Percentiles rank a stretch among this genome's conserved stretches.
phyloP scores from a whole-genome alignment of 2,888 invertebrate species.

The Microctonus brassicae region DNA sequence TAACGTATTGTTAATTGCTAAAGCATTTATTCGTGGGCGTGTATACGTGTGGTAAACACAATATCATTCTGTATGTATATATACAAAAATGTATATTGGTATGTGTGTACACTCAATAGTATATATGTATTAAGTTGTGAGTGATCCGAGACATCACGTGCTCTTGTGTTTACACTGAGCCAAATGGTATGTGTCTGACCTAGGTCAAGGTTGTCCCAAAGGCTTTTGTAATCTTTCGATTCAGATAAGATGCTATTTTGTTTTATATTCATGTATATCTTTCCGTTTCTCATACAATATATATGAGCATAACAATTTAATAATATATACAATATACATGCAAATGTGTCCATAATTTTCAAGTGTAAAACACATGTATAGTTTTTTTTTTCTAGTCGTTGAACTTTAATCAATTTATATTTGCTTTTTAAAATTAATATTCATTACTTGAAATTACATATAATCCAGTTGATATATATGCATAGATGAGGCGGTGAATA shows the following conservation, averaged over 20 bases:
- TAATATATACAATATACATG: no score
- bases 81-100: constrained; percentile 8
- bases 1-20: background rate
- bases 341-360: no score
- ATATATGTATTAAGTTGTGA: constrained; percentile 19
- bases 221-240: constrained; percentile 30
- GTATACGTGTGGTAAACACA: no score
- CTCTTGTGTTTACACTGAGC: constrained; percentile 29
- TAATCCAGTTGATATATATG: background rate
- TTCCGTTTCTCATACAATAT: background rate
- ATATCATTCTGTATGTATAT: constrained; percentile 23
- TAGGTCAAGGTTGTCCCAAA: constrained; percentile 32
- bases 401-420: background rate
- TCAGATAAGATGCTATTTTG: constrained; percentile 8
- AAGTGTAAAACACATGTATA: no score
- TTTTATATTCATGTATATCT: background rate
- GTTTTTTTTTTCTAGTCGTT: background rate
- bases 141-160: constrained; percentile 33
- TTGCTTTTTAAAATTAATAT: background rate
- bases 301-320: background rate
- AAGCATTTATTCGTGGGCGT: constrained; percentile 23
- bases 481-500: background rate
- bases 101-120: background rate
- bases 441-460: background rate
- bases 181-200: constrained; percentile 29